These are phyloP conservation scores for Lysandra coridon DNA, from an alignment of 2,888 invertebrate species.

Conservation along the genomic window DNA sequence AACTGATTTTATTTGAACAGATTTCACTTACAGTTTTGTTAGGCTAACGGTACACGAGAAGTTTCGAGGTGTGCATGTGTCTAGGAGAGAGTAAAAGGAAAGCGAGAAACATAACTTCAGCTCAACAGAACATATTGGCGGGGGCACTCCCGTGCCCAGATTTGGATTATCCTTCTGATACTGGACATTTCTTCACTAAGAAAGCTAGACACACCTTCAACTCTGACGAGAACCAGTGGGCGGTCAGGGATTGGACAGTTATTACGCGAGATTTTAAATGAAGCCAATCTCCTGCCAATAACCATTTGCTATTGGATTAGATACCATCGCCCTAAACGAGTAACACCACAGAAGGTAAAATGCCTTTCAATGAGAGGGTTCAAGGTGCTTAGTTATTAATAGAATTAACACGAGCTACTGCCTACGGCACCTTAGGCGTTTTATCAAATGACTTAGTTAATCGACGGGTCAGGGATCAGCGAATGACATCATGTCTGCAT, in stretches of 20 bases:
- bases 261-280: neutral
- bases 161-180: neutral
- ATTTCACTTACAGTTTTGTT: neutral
- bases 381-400: slow-evolving; percentile 24
- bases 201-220: too few relatives aligned
- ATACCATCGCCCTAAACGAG: too few relatives aligned
- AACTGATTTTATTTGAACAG: neutral
- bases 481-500: slow-evolving; percentile 43
- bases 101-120: neutral
- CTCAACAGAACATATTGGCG: neutral
- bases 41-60: neutral
- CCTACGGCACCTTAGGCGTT: slow-evolving; percentile 34
- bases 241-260: too few relatives aligned
- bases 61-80: neutral
- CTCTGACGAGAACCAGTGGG: too few relatives aligned
- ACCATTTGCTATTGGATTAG: too few relatives aligned
- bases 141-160: neutral
- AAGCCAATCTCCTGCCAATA: neutral
- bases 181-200: too few relatives aligned
- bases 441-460: slow-evolving; percentile 42
- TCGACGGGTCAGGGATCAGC: slow-evolving; percentile 43
- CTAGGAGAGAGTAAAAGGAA: neutral
- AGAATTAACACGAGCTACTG: slow-evolving; percentile 30
- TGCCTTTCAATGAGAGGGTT: neutral
- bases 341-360: neutral